Conservation (phyloP, 2,113 vertebrate species). For the Corythornis cristatus region DNA sequence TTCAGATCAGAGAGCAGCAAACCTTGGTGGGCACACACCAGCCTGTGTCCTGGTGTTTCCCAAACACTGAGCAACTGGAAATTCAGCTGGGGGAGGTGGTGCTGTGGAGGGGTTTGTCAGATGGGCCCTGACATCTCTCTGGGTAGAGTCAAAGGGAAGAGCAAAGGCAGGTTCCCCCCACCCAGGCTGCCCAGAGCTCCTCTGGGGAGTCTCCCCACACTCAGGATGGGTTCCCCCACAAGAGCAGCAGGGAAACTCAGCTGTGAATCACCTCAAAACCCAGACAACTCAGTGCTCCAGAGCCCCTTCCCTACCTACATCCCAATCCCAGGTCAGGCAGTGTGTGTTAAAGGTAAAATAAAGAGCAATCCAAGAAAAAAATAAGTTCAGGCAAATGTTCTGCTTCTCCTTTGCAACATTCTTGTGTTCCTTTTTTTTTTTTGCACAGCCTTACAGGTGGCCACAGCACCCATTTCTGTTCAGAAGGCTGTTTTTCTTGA, state of each 20-base stretch:
- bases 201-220: fast-evolving
- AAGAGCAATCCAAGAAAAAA: not conserved
- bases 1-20: not conserved
- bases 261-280: not conserved
- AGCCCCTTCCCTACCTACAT: fast-evolving
- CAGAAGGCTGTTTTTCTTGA: not conserved
- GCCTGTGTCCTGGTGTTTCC: not conserved
- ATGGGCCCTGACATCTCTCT: not conserved
- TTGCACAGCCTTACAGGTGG: not conserved
- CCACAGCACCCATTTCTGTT: not conserved
- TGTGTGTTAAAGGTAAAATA: fast-evolving
- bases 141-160: not conserved
- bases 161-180: not conserved
- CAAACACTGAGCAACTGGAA: fast-evolving
- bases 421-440: not conserved
- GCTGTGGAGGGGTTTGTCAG: not conserved
- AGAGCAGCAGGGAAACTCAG: not conserved
- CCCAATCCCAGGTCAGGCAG: fast-evolving
- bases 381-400: not conserved
- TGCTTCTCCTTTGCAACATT: not conserved
- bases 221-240: not conserved
- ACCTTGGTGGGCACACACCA: not conserved
- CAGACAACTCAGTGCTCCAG: not conserved
- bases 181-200: fast-evolving
- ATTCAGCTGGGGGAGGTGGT: too few relatives aligned